A percentile compares a stretch with the other conserved stretches of the same genome.
phyloP scores from a whole-genome alignment of 2,888 invertebrate species.

The Ochropacha duplaris region DNA sequence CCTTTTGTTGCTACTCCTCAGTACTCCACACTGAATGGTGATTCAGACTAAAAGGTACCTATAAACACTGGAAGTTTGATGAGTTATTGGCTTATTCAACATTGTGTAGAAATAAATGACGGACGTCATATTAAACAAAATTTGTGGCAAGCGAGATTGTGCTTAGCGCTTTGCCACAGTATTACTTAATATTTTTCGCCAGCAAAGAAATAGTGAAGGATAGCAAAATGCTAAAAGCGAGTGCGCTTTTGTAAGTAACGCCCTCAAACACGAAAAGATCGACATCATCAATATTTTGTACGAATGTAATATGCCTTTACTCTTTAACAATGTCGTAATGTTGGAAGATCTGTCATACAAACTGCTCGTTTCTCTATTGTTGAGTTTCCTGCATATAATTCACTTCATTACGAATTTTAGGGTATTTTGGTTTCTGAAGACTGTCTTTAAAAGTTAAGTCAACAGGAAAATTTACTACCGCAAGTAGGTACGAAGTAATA shows the following conservation, averaged over 20 bases:
- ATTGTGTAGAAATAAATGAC: too few relatives aligned
- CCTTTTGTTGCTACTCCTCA: neutral
- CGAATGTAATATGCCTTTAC: constrained; percentile 18
- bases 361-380: constrained; percentile 15
- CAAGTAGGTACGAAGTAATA: constrained; percentile 11
- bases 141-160: too few relatives aligned
- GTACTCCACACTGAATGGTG: neutral
- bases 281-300: constrained; percentile 4
- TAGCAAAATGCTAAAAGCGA: neutral
- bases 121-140: neutral
- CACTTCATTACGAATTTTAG: too few relatives aligned
- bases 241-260: neutral
- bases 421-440: too few relatives aligned
- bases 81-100: neutral
- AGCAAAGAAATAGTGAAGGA: neutral
- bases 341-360: constrained; percentile 24
- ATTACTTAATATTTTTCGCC: too few relatives aligned
- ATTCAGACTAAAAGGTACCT: neutral
- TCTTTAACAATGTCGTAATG: constrained; percentile 27
- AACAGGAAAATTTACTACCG: neutral
- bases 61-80: neutral
- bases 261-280: neutral
- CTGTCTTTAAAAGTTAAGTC: neutral
- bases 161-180: too few relatives aligned
- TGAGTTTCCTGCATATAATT: constrained; percentile 2